Conservation (phyloP, 2,113 vertebrate species). For the Oceanites oceanicus region DNA sequence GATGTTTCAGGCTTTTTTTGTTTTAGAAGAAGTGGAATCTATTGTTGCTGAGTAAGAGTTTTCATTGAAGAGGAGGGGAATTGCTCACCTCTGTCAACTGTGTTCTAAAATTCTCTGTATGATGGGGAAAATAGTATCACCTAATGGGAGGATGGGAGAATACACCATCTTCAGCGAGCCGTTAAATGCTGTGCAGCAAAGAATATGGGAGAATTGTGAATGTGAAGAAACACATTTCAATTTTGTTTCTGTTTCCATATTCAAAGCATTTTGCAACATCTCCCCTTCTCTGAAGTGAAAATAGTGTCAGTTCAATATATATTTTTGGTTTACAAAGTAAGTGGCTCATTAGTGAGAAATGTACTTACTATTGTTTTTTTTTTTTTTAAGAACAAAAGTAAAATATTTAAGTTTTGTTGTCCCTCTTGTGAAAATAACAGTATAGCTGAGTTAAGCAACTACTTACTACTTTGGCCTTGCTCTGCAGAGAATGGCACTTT, state of each 20-base stretch:
- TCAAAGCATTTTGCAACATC: neutral
- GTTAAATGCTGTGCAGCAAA: neutral
- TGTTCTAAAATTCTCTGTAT: neutral
- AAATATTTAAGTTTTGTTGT: neutral
- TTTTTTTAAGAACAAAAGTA: neutral
- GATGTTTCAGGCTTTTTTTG: neutral
- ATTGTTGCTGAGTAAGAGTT: neutral
- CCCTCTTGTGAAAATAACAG: neutral
- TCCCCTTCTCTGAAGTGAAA: neutral
- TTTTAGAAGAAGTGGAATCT: neutral
- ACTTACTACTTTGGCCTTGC: neutral
- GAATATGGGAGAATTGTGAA: neutral
- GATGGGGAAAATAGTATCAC: neutral
- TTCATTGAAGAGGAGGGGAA: neutral
- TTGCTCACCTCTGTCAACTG: neutral
- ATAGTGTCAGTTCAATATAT: neutral
- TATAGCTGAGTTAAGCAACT: neutral
- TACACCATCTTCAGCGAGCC: neutral
- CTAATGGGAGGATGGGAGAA: neutral
- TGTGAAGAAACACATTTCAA: neutral
- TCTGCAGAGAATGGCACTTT: neutral
- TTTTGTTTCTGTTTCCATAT: neutral
- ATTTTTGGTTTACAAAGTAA: neutral
- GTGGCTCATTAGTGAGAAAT: neutral
- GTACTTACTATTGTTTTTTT: neutral